Conservation (phyloP, 64 coral and sea anemone genomes). For the Montipora sp. region DNA sequence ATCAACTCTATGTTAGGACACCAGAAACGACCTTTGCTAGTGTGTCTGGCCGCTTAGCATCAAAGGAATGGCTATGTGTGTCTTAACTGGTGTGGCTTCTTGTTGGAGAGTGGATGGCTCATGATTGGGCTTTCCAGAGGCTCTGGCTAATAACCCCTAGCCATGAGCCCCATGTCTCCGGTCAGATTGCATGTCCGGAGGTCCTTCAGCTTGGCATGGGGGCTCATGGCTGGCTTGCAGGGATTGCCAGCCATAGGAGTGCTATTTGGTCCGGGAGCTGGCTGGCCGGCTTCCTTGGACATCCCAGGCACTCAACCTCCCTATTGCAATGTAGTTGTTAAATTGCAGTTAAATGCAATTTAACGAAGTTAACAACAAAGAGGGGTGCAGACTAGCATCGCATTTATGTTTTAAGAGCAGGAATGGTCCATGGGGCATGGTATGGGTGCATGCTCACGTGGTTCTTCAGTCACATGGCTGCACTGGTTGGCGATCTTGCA, state of each 20-base stretch:
- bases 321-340: background rate
- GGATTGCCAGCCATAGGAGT: background rate
- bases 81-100: background rate
- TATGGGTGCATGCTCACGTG: no score
- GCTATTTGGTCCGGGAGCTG: background rate
- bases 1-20: conserved; percentile 15
- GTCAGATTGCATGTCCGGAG: background rate
- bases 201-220: conserved; percentile 1
- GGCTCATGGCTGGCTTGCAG: conserved; percentile 1
- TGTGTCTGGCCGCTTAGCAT: background rate
- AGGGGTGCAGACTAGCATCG: no score
- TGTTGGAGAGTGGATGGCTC: background rate
- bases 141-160: background rate
- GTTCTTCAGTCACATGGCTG: no score
- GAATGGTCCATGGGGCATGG: no score
- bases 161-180: background rate
- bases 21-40: background rate
- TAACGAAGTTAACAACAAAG: no score
- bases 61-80: background rate
- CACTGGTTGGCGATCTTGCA: no score
- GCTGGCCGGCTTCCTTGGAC: background rate
- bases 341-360: background rate
- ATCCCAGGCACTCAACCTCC: background rate
- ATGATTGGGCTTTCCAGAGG: background rate
- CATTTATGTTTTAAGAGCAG: no score